phyloP scores from a whole-genome alignment of 2,113 vertebrate species.

The Circaetus gallicus region DNA sequence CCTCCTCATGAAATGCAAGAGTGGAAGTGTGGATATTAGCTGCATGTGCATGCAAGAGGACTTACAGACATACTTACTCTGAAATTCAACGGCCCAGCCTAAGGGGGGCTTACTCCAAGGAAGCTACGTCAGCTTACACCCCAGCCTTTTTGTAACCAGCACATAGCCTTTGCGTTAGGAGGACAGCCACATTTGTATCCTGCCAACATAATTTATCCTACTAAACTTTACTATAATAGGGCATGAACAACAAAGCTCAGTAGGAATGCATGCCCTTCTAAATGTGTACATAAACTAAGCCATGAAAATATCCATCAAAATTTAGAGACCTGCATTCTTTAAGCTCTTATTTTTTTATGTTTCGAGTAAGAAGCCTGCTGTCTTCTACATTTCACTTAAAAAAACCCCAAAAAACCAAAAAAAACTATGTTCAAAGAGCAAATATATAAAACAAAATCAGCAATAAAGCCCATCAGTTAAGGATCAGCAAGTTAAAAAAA shows the following conservation, averaged over 20 bases:
- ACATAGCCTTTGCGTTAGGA: background rate
- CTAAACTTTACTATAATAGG: background rate
- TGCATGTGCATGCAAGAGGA: background rate
- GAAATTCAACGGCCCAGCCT: background rate
- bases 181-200: background rate
- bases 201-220: background rate
- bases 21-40: background rate
- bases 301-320: background rate
- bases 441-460: background rate
- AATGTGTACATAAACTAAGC: background rate
- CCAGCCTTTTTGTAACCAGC: background rate
- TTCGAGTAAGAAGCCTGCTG: background rate
- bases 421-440: background rate
- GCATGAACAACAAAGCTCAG: background rate
- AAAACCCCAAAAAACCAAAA: too few relatives aligned
- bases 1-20: background rate
- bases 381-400: background rate
- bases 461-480: background rate
- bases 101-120: background rate
- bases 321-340: background rate
- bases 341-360: background rate
- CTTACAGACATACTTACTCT: background rate
- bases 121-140: background rate
- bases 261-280: background rate
- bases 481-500: background rate